A percentile compares a stretch with the other conserved stretches of the same genome.
These are phyloP conservation scores for Erebia epiphron DNA, from an alignment of 2,888 invertebrate species.

Conservation along the genomic window DNA sequence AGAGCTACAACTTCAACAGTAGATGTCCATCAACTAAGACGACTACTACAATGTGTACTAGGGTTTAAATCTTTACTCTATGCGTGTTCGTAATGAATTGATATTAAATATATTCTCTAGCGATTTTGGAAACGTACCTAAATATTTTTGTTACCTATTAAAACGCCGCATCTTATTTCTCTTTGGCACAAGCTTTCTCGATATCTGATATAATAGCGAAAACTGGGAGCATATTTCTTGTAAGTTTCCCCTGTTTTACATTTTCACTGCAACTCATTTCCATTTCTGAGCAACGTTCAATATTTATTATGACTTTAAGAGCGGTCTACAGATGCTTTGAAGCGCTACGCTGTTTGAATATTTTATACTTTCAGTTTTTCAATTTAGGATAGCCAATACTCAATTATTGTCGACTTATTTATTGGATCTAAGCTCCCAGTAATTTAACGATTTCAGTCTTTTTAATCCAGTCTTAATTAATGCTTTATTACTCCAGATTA, in stretches of 20 bases:
- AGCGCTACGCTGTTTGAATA: slow-evolving; percentile 5
- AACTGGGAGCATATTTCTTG: slow-evolving; percentile 35
- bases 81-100: too few relatives aligned
- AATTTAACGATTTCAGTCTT: too few relatives aligned
- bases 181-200: slow-evolving; percentile 23
- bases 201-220: slow-evolving; percentile 35
- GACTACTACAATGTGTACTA: too few relatives aligned
- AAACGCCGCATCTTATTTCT: slow-evolving; percentile 20
- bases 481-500: too few relatives aligned
- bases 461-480: too few relatives aligned
- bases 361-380: background rate
- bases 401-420: background rate
- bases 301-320: slow-evolving; percentile 35
- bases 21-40: too few relatives aligned
- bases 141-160: slow-evolving; percentile 19
- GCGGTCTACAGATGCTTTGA: slow-evolving; percentile 29
- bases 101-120: too few relatives aligned
- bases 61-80: too few relatives aligned
- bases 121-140: background rate
- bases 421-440: too few relatives aligned
- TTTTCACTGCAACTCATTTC: slow-evolving; percentile 38
- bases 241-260: slow-evolving; percentile 29
- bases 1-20: too few relatives aligned
- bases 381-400: background rate
- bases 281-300: slow-evolving; percentile 35